Conservation (phyloP, 2,113 vertebrate species). For the Hiodon tergisus region DNA sequence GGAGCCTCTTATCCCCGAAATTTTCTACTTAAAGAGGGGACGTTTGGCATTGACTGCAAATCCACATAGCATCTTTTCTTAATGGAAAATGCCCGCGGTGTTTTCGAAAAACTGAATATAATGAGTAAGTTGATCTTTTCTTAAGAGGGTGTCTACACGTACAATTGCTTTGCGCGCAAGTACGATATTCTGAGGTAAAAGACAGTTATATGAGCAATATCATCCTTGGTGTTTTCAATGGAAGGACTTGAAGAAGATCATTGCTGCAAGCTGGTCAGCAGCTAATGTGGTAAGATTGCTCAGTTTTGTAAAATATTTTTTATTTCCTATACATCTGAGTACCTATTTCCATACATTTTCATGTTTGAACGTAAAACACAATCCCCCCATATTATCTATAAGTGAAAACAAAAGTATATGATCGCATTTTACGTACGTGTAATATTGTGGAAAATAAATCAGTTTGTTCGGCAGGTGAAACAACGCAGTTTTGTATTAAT, state of each 20-base stretch:
- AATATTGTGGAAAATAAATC: slow-evolving; percentile 8
- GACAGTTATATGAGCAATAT: slow-evolving; percentile 21
- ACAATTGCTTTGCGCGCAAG: slow-evolving; percentile 19
- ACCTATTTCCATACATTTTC: not conserved
- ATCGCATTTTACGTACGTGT: not conserved
- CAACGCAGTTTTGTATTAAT: slow-evolving; percentile 1
- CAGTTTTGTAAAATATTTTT: not conserved
- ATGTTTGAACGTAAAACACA: not conserved
- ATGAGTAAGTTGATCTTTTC: slow-evolving; percentile 17
- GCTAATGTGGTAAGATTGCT: slow-evolving; percentile 50
- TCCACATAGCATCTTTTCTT: slow-evolving; percentile 20
- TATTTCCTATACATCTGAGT: not conserved
- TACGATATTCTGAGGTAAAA: slow-evolving; percentile 18
- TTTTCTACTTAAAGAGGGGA: slow-evolving; percentile 22
- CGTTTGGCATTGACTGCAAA: slow-evolving; percentile 17
- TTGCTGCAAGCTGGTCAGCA: slow-evolving; percentile 30
- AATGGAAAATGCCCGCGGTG: slow-evolving; percentile 17
- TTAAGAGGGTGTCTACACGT: not conserved
- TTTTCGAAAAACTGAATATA: not conserved
- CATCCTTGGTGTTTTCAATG: slow-evolving; percentile 21
- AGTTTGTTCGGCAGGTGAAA: slow-evolving; percentile 7
- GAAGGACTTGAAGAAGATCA: slow-evolving; percentile 22
- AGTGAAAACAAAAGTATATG: slow-evolving; percentile 1
- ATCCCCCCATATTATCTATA: not conserved
- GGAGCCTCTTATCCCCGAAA: slow-evolving; percentile 35